Conservation (phyloP, 2,888 invertebrate species). For the Drosophila prolongata region DNA sequence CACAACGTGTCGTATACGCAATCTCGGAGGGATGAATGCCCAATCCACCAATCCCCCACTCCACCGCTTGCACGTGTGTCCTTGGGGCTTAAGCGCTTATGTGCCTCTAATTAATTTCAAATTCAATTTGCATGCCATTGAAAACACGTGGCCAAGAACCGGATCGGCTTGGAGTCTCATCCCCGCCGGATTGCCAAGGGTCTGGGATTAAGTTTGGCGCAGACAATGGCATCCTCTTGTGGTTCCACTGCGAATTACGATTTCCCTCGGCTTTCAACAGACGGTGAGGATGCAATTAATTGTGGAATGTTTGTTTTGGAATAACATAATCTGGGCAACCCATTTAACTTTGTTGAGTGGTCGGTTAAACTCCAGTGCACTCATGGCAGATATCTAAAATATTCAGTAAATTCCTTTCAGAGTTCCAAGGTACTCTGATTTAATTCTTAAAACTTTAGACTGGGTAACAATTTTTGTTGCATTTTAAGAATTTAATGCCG, state of each 20-base stretch:
- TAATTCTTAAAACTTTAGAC: not conserved
- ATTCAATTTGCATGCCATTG: conserved; percentile 72
- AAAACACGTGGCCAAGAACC: conserved; percentile 18
- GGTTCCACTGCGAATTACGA: conserved; percentile 24
- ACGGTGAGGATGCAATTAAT: not conserved
- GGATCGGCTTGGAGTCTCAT: not conserved
- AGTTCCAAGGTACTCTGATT: not conserved
- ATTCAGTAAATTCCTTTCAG: not conserved
- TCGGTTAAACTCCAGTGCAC: not conserved
- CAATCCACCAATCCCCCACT: not conserved
- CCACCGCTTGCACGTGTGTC: conserved; percentile 14
- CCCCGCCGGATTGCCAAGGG: conserved; percentile 15
- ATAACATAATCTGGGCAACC: conserved; percentile 4
- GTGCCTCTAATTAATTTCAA: conserved; percentile 71
- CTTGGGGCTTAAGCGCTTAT: conserved; percentile 53
- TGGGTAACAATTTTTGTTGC: too few species aligned
- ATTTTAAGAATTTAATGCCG: not conserved
- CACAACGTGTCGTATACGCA: conserved; percentile 43
- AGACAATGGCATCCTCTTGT: conserved; percentile 36
- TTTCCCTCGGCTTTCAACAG: conserved; percentile 1
- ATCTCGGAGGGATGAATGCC: conserved; percentile 10
- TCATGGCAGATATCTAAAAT: not conserved
- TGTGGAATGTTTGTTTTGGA: conserved; percentile 11
- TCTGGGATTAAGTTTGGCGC: conserved; percentile 6
- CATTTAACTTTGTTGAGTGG: not conserved